These are phyloP conservation scores for Istiophorus platypterus DNA, from an alignment of 2,113 vertebrate genomes.

Conservation along the genomic window DNA sequence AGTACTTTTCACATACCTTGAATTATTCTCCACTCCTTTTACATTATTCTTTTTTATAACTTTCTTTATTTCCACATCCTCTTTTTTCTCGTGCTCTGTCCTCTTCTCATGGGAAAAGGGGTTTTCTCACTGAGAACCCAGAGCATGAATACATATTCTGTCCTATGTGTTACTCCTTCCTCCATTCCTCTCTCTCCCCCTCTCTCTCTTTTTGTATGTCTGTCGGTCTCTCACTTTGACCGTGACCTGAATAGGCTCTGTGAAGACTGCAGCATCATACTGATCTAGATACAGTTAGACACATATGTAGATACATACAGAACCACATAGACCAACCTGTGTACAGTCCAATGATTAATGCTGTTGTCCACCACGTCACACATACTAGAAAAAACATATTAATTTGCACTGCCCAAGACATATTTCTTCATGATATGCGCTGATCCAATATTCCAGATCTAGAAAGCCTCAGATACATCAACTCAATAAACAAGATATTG, in stretches of 20 bases:
- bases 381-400: background rate
- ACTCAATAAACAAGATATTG: conserved; percentile 2
- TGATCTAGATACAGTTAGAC: conserved; percentile 81
- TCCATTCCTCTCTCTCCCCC: background rate
- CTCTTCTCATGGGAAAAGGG: conserved; percentile 35
- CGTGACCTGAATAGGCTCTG: conserved; percentile 81
- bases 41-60: conserved; percentile 1
- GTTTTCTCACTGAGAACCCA: conserved; percentile 47
- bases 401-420: background rate
- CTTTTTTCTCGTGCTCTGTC: conserved; percentile 15
- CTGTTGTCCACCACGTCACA: conserved; percentile 30
- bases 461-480: conserved; percentile 1
- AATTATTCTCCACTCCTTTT: background rate
- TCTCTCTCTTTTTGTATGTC: background rate
- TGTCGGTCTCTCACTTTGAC: conserved; percentile 64
- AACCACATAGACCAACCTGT: conserved; percentile 22
- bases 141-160: conserved; percentile 1
- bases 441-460: background rate
- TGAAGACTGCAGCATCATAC: conserved; percentile 72
- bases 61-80: background rate
- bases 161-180: conserved; percentile 27
- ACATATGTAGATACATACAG: conserved; percentile 39
- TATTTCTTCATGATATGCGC: background rate
- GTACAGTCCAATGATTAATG: conserved; percentile 23
- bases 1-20: background rate